Evolutionary conservation across 2,113 vertebrate species (phyloP), one percentile per base, ranked within the genome.

Genomic region (Neoarius graeffei): DNA sequence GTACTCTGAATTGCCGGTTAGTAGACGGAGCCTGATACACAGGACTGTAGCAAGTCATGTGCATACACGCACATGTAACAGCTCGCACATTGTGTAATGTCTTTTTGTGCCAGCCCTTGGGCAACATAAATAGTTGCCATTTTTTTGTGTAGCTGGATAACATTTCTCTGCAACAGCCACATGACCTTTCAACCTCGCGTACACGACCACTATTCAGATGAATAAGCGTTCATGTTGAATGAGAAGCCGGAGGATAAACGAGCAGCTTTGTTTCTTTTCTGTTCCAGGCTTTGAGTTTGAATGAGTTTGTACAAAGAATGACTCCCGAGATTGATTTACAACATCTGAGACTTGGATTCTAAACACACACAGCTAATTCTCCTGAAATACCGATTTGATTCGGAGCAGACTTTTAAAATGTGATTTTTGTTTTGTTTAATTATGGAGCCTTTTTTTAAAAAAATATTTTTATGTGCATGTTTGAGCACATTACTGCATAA

Each of bases 111-210:
- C 54, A 60, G 11, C 77, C 62, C 57, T 8, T 23, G 20, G 54
- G 77, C 42, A 27, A 56, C 9, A 57, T 87, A 84, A 88, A 88
- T 77, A 67, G 30, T 56, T 77, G 86, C 54, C 57, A 52, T 77
- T 84, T 62, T 84, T 62, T 42, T 87, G 86, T 83, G 69, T 56
- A 15, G 59, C 48, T 60, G 17, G 27, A 35, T 76, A 27, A 66
- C 86, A 74, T 66, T 88, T 64, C 81, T 77, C 42, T 74, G 11
- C 81, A 81, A 62, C 67, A 25, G 64, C 35, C 52, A 2, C 67
- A 42, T 60, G 79, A 73, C 69, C 59, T 81, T 77, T 27, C 77
- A 81, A 77, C 86, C 48, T 42, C 15, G 81, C 6, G 4, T 67
- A 14, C 86, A 84, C 66, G 59, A 20, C 50, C 57, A 48, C 59